These are phyloP conservation scores for Cecidostiba fungosa DNA, from an alignment of 2,888 invertebrate species.

Conservation along the genomic window DNA sequence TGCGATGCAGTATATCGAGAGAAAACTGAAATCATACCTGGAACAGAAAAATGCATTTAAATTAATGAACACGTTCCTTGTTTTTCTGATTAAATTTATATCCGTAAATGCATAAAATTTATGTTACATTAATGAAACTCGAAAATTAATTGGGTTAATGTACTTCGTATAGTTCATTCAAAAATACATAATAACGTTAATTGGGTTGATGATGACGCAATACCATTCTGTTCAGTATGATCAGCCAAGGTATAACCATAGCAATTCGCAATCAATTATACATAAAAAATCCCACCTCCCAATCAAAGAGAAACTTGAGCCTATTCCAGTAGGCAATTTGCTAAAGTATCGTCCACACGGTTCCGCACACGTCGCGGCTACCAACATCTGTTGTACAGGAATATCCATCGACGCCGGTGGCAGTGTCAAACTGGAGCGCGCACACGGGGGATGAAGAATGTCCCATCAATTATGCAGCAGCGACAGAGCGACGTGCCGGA, in stretches of 20 bases:
- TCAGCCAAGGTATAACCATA: background rate
- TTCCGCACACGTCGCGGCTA: background rate
- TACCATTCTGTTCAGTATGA: too few species aligned
- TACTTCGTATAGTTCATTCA: too few species aligned
- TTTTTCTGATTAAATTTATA: background rate
- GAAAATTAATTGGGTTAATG: background rate
- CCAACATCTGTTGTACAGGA: constrained; percentile 1
- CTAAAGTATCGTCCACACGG: background rate
- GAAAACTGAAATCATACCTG: constrained; percentile 27
- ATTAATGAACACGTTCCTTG: background rate
- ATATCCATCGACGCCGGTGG: constrained; percentile 9
- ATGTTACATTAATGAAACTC: background rate
- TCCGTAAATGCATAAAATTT: background rate
- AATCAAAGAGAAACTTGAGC: too few species aligned
- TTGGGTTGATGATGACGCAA: too few species aligned
- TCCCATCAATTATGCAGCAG: constrained; percentile 69
- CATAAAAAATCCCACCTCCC: background rate
- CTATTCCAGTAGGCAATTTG: too few species aligned
- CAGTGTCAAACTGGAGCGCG: constrained; percentile 40
- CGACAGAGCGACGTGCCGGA: constrained; percentile 52
- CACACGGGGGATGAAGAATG: constrained; percentile 65
- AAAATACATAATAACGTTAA: too few species aligned
- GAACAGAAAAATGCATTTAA: constrained; percentile 19
- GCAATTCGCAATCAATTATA: background rate
- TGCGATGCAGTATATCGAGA: background rate